Conservation (phyloP, 2,797 vertebrate genomes). For the Coilia nasus region DNA sequence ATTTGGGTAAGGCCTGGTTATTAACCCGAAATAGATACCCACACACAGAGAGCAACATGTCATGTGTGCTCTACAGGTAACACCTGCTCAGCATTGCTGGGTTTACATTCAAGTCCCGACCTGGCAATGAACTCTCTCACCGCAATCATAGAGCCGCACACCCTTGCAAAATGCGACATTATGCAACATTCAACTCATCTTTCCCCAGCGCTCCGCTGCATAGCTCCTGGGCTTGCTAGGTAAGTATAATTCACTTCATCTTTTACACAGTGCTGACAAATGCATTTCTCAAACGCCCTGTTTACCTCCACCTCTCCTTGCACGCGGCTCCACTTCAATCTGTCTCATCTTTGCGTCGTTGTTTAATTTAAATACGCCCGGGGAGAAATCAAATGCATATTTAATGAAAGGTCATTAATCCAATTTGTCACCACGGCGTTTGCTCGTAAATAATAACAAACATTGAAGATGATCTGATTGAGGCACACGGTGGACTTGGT, state of each 20-base stretch:
- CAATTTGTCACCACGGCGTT: background rate
- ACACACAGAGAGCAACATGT: no score
- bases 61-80: no score
- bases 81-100: no score
- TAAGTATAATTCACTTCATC: constrained; percentile 16
- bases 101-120: no score
- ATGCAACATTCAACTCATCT: background rate
- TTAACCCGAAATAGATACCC: no score
- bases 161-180: background rate
- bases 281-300: constrained; percentile 1
- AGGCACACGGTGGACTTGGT: background rate
- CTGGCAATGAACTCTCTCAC: no score
- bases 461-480: constrained; percentile 7
- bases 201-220: background rate
- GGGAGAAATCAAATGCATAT: background rate
- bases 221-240: background rate
- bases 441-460: background rate
- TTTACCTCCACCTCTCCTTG: background rate
- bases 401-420: constrained; percentile 5
- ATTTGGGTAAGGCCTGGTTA: no score
- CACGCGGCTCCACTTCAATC: background rate
- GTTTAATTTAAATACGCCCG: background rate
- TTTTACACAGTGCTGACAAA: background rate
- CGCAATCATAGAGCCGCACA: background rate
- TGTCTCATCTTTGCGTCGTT: background rate